Conservation (phyloP, 1,140 invertebrate genomes). For the Sitodiplosis mosellana region DNA sequence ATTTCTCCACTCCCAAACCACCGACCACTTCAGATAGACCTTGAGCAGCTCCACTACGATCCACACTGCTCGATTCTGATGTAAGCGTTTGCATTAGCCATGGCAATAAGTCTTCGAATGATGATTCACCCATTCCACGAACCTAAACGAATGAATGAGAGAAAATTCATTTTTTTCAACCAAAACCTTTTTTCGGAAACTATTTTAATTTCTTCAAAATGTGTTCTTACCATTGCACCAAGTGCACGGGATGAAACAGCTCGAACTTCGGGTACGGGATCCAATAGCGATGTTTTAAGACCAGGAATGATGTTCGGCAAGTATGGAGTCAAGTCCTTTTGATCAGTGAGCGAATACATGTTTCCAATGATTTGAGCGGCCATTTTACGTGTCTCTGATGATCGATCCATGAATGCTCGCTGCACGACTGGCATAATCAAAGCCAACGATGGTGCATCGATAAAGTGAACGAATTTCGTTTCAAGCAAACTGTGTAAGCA, state of each 20-base stretch:
- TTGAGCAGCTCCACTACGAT: slow-evolving; percentile 95
- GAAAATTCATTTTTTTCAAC: neutral
- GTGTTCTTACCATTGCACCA: slow-evolving; percentile 92
- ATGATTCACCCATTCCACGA: slow-evolving; percentile 80
- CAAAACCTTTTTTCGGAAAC: too few species aligned
- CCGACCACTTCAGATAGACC: slow-evolving; percentile 88
- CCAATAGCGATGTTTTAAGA: slow-evolving; percentile 84
- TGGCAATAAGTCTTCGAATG: slow-evolving; percentile 85
- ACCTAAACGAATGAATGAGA: slow-evolving; percentile 14
- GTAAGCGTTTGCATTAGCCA: slow-evolving; percentile 99
- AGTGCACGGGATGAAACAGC: slow-evolving; percentile 84
- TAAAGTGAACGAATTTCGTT: slow-evolving; percentile 98
- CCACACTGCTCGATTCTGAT: slow-evolving; percentile 86
- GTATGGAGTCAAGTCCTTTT: slow-evolving; percentile 95
- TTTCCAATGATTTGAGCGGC: slow-evolving; percentile 98
- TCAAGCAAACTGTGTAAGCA: slow-evolving; percentile 85
- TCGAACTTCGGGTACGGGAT: slow-evolving; percentile 92
- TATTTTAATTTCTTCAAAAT: too few species aligned
- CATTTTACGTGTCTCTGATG: slow-evolving; percentile 96
- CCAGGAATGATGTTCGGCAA: slow-evolving; percentile 93
- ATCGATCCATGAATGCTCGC: slow-evolving; percentile 89
- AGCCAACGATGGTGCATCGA: slow-evolving; percentile 94
- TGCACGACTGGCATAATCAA: slow-evolving; percentile 98
- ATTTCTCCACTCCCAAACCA: slow-evolving; percentile 83
- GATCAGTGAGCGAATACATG: slow-evolving; percentile 98